A percentile compares a stretch with the other conserved stretches of the same genome.
Conservation (phyloP, 2,888 invertebrate genomes). For the Limnephilus rhombicus region DNA sequence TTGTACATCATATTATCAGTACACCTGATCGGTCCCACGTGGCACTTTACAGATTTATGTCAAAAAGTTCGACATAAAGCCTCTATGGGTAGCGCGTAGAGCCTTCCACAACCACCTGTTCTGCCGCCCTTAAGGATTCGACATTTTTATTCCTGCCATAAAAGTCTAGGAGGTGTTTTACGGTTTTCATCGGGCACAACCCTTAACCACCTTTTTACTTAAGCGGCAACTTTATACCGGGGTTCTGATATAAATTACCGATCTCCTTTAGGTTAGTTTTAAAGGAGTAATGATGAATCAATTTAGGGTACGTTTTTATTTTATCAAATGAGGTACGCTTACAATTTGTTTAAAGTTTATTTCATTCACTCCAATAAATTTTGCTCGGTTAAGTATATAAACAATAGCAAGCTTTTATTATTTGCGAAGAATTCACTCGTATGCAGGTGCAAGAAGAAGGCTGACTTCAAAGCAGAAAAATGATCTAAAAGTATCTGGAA, state of each 20-base stretch:
- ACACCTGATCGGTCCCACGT: conserved; percentile 39
- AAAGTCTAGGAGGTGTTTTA: conserved; percentile 53
- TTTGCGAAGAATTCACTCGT: no score
- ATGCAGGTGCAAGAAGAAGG: no score
- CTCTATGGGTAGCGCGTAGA: conserved; percentile 24
- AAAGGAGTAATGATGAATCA: background rate
- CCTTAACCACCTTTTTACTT: conserved; percentile 7
- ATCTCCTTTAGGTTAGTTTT: background rate
- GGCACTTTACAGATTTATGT: conserved; percentile 51
- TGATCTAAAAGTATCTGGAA: no score
- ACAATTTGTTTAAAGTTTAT: background rate
- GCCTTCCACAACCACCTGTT: conserved; percentile 50
- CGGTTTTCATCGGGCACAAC: conserved; percentile 41
- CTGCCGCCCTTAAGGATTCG: conserved; percentile 47
- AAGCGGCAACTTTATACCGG: conserved; percentile 14
- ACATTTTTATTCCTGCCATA: conserved; percentile 56
- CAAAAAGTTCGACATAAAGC: conserved; percentile 43
- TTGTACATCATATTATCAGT: background rate
- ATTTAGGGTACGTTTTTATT: background rate
- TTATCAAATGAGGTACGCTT: background rate
- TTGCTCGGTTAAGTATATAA: background rate
- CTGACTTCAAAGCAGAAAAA: no score
- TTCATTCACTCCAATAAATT: background rate
- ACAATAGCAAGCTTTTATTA: no score
- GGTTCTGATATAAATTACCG: background rate